Evolutionary conservation across 1,140 invertebrate genomes (phyloP).

Genomic region (Harpegnathos saltator): DNA sequence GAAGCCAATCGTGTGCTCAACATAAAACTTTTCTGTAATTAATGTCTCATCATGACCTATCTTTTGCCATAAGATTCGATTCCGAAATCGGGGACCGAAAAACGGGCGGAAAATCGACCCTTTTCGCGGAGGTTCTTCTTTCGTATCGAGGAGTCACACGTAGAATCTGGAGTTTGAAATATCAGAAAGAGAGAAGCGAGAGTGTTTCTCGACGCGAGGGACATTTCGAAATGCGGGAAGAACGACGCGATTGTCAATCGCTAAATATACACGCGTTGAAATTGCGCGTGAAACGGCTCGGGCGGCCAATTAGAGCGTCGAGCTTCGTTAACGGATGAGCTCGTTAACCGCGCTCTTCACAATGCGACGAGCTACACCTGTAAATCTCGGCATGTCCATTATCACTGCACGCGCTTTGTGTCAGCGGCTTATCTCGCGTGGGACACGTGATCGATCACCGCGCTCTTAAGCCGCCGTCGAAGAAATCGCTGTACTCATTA

Average conservation of each 20-base stretch:
- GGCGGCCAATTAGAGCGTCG: conserved; percentile 73
- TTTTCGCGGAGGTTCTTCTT: too few species aligned
- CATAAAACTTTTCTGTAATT: too few species aligned
- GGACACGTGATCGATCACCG: conserved; percentile 36
- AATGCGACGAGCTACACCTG: conserved; percentile 44
- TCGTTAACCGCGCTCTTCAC: conserved; percentile 74
- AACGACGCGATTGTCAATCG: not conserved
- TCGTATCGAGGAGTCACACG: not conserved
- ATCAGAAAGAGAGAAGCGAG: not conserved
- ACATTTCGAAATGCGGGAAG: not conserved
- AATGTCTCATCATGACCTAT: too few species aligned
- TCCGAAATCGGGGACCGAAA: too few species aligned
- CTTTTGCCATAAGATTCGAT: too few species aligned
- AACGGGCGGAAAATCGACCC: too few species aligned
- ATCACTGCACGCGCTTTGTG: conserved; percentile 18
- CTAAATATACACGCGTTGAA: conserved; percentile 8
- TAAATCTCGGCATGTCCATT: conserved; percentile 33
- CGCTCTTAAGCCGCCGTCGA: conserved; percentile 4
- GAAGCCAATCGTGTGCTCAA: too few species aligned
- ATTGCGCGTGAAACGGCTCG: conserved; percentile 43
- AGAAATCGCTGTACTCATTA: conserved; percentile 26
- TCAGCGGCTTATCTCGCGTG: conserved; percentile 11
- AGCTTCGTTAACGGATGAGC: conserved; percentile 73
- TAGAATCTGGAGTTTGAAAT: conserved; percentile 9
- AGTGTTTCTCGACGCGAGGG: not conserved